Evolutionary conservation across 2,797 vertebrate genomes (phyloP).

Genomic region (Synanceia verrucosa): DNA sequence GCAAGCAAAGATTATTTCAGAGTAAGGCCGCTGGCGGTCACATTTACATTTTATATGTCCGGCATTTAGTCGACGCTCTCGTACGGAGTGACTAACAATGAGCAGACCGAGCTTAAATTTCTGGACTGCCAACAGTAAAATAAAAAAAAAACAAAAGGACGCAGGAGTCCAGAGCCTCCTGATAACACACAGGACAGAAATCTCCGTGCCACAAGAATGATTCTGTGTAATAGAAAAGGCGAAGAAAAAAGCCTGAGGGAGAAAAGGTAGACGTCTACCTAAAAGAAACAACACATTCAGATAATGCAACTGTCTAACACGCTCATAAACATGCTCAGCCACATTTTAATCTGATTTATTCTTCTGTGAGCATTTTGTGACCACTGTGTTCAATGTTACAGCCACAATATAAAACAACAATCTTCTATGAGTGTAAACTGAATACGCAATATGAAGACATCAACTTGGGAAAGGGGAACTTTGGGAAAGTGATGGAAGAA

Average conservation of each 20-base stretch:
- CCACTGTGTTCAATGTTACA: not conserved
- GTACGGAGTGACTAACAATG: slow-evolving; percentile 38
- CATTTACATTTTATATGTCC: slow-evolving; percentile 58
- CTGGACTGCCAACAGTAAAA: slow-evolving; percentile 21
- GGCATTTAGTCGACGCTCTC: slow-evolving; percentile 30
- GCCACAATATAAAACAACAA: not conserved
- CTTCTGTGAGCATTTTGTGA: not conserved
- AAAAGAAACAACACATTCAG: not conserved
- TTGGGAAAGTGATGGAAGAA: not conserved
- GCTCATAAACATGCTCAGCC: not conserved
- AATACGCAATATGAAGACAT: not conserved
- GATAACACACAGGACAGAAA: slow-evolving; percentile 26
- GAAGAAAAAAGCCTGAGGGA: not conserved
- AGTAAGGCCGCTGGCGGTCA: slow-evolving; percentile 35
- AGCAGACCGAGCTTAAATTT: slow-evolving; percentile 38
- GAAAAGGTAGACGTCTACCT: not conserved
- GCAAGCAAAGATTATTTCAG: slow-evolving; percentile 44
- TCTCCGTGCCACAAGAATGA: slow-evolving; percentile 1
- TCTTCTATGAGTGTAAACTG: not conserved
- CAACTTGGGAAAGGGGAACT: not conserved
- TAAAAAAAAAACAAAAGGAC: slow-evolving; percentile 26
- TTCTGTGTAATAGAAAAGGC: slow-evolving; percentile 28
- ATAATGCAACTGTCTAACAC: not conserved
- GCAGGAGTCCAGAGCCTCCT: slow-evolving; percentile 6
- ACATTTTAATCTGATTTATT: slow-evolving; percentile 1